Base-by-base conservation (phyloP, 2,888 invertebrate genomes). In the Thymelicus acteon region DNA sequence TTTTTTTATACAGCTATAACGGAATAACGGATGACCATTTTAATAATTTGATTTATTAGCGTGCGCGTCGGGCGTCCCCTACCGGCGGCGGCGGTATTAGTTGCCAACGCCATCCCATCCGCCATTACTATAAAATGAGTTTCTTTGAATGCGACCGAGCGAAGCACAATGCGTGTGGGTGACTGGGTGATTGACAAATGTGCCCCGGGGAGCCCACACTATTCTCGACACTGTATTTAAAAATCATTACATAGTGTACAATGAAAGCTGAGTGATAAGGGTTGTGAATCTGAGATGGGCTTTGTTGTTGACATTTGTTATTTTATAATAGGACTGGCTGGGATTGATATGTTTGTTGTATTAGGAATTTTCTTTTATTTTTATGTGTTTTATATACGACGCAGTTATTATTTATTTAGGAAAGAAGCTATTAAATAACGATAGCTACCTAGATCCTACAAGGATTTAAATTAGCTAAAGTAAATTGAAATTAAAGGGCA, bases 21-120 rank as follows among this genome's bases (percentile, higher is more conserved):
- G 48, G 66, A 72, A 71, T 73, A 74, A 75, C 75, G 75, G 73
- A 73, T 65, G 72, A 67, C 74, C 77, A 76, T 77, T 76, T 78
- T 74, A 73, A 74, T 78, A 76, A 79, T 79, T 79, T 71, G 75
- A 79, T 79, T 77, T 77, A 77, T 77, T 78, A 77, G 73, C 75
- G 65, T 63, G 73, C 74, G 75, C 75, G 19, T 10, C 52, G 19
- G 24, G 7, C 31, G 61, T 44, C 48, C 62, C 62, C 62, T 7
- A 8, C 24, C n/a, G 31, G 31, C 31, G 31, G 31, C 31, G 31
- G n/a, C 12, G 12, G 19, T 19, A 7, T 52, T n/a, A n/a, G 7
- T 52, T 15, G 62, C 64, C 54, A 64, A 31, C 31, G 31, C 31
- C 31, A 31, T 8, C 7, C 44, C 44, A 44, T 44, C 44, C 64